Evolutionary conservation across 2,888 invertebrate species (phyloP), one percentile per base, ranked within the genome.

Genomic region (Ophion ventricosus): DNA sequence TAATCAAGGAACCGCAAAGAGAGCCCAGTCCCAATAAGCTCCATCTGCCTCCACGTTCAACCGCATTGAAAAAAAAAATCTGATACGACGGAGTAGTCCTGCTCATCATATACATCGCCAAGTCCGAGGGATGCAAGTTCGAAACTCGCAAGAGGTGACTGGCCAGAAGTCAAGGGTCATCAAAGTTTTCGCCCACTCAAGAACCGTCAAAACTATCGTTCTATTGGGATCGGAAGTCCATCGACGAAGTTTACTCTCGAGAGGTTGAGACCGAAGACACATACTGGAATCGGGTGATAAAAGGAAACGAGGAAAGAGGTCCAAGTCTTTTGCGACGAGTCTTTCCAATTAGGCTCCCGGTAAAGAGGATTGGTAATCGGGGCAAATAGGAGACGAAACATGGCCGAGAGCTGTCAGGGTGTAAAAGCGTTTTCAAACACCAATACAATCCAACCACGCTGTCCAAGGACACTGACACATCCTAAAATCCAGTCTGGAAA

Each of bases 1-100:
- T 88, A 89, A 89, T 89, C 89, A 88, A 86, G 83, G 86, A 86
- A 87, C 88, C 89, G 80, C 88, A 85, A 88, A 87, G 83, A 87
- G 83, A 83, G 85, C 80, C 80, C 82, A 83, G 84, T 83, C 84
- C 85, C 85, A 61, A 73, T 64, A 74, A 75, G 67, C 64, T 78
- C 73, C 43, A n/a, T n/a, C 43, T 23, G 23, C 73, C 61, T 40
- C 11, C 14, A 14, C 1, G 4, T 17, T 17, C 17, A 49, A 14
- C 14, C 49, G 3, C 49, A 17, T 2, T 49, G 49, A 59, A 49
- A 54, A 59, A 75, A 40, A 82, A 80, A 80, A 66, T 73, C 35
- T 43, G 35, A 72, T 72, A 25, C 23, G 61, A 23, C 26, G 59
- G 29, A 59, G 29, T 29, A 80, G 82, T 75, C 72, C 77, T 75